Base-by-base conservation (phyloP, 2,113 vertebrate genomes). In the Engystomops pustulosus region DNA sequence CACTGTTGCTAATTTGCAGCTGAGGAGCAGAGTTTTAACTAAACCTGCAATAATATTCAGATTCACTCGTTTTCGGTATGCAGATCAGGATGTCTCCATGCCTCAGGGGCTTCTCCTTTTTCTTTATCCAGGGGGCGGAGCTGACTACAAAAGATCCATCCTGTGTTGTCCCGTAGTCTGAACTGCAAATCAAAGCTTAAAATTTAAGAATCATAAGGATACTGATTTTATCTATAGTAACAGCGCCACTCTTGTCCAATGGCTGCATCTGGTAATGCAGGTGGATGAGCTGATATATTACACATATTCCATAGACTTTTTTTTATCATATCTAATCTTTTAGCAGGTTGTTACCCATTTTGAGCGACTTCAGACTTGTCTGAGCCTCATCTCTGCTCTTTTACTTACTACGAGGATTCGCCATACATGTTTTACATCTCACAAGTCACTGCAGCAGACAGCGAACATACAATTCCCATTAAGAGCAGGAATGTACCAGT, bases 1-100 rank as follows among this genome's bases (percentile, higher is more conserved):
- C 36, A 45, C 58, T 53, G 11, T n/a, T 84, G 41, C 45, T 84
- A 69, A 84, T 84, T 84, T 84, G 34, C 82, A 69, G 74, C 38
- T 36, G 62, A 77, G 60, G 58, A 78, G 51, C 18, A 6, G 25
- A 38, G 74, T 62, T 38, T 69, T 78, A 68, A 84, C 60, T 69
- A 68, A 84, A 67, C 60, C 55, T 70, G 53, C 70, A 65, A 69
- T 69, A 58, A 69, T 78, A 70, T 69, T 45, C 45, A 25, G 36
- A n/a, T 45, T 47, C 34, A 45, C n/a, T 44, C 47, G n/a, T 45
- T 70, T 70, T 70, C n/a, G 9, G 23, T 72, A 72, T 45, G 69
- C 41, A 25, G 69, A 72, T 44, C 69, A 27, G 14, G 36, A 45
- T 14, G n/a, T 72, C 38, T 75, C 6, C 18, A 3, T 49, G 45